Evolutionary conservation across 2,797 vertebrate genomes (phyloP), one percentile per base, ranked within the genome.

Genomic region (Chaetodon trifasciatus): DNA sequence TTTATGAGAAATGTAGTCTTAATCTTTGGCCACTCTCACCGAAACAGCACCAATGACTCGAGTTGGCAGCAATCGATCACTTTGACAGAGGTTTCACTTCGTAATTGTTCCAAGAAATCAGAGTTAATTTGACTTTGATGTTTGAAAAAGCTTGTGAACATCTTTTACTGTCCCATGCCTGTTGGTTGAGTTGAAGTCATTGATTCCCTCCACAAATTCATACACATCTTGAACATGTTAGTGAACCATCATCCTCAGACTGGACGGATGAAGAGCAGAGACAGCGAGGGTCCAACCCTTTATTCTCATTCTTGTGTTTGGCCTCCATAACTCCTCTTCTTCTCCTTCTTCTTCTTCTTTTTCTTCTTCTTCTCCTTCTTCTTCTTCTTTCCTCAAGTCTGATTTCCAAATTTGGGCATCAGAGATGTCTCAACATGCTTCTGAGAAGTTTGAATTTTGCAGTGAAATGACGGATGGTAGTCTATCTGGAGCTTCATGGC

Each of bases 171-270:
- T 11, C 42, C 9, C 0, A 0, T 3, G 15, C 19, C 16, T 61
- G 37, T 40, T 40, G 42, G 72, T 50, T 62, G n/a, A 37, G 9
- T 23, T 21, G n/a, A 15, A 44, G 19, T 56, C 21, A 21, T 46
- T 42, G 9, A 23, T 44, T 71, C 55, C 1, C 52, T 49, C 8
- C 53, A 56, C 23, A 72, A 37, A 40, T 35, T 62, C 52, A 44
- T 37, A 8, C 75, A 83, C 82, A 79, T 83, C 74, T 89, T 78
- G 76, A 82, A 77, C 64, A 7, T 35, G 74, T 86, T 69, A 65
- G 39, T 46, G 65, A 67, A 13, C 32, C 52, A 2, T 35, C 5
- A 6, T 46, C 46, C 28, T 76, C 76, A 10, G 72, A 44, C 42
- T 49, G 53, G 56, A 84, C 7, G 61, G 63, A 91, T 80, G 66